These are phyloP conservation scores for Drosophila algonquin DNA, from an alignment of 2,888 invertebrate genomes.

Conservation along the genomic window DNA sequence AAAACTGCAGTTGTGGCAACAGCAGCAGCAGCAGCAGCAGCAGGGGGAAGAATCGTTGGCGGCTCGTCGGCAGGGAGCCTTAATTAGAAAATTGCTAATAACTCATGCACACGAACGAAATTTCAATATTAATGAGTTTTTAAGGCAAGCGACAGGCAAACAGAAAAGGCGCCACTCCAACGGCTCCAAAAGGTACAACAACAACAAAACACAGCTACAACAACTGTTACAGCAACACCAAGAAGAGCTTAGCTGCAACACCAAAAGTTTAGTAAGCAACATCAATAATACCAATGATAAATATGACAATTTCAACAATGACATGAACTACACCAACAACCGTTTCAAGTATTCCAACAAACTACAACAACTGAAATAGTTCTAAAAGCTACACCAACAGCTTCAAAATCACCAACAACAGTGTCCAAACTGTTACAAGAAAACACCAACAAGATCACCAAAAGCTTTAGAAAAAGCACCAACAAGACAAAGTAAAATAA, in stretches of 20 bases:
- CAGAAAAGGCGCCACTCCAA: neutral
- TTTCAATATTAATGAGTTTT: conserved; percentile 81
- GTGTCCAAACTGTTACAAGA: too few relatives aligned
- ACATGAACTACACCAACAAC: neutral
- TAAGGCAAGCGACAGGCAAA: conserved; percentile 26
- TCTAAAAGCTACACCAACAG: neutral
- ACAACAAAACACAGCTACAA: neutral
- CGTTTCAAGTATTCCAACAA: neutral
- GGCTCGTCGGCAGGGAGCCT: conserved; percentile 52
- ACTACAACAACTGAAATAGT: neutral
- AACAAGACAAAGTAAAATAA: too few relatives aligned
- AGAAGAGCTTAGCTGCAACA: neutral
- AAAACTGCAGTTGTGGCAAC: conserved; percentile 1
- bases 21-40: neutral
- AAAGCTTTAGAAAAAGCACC: too few relatives aligned
- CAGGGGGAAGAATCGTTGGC: conserved; percentile 28
- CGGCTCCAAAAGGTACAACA: neutral
- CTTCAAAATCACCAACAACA: neutral
- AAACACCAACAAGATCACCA: too few relatives aligned
- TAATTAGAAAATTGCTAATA: conserved; percentile 82
- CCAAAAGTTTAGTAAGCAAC: neutral
- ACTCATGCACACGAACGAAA: conserved; percentile 78
- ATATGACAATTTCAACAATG: neutral
- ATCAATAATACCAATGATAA: neutral
- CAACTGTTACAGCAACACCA: neutral